phyloP scores from a whole-genome alignment of 2,888 invertebrate species.

The Hypomecis punctinalis region DNA sequence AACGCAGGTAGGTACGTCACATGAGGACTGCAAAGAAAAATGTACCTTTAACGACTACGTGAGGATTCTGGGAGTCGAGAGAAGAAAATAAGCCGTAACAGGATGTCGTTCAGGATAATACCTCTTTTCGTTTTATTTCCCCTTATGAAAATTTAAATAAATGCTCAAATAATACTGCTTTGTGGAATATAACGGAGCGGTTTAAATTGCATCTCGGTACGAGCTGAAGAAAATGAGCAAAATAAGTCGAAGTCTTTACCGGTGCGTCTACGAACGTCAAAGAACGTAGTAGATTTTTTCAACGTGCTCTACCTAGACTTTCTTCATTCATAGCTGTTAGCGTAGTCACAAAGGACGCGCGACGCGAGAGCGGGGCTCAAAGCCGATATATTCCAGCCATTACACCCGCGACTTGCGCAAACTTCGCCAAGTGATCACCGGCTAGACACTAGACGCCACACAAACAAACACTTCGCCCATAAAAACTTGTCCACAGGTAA shows the following conservation, averaged over 20 bases:
- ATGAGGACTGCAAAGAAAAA: slow-evolving; percentile 83
- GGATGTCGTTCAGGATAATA: slow-evolving; percentile 83
- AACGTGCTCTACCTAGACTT: slow-evolving; percentile 49
- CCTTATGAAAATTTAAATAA: slow-evolving; percentile 62
- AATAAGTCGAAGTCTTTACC: slow-evolving; percentile 37
- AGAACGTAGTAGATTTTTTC: slow-evolving; percentile 47
- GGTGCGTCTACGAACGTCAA: slow-evolving; percentile 31
- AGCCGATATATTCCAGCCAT: slow-evolving; percentile 71
- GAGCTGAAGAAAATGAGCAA: slow-evolving; percentile 34
- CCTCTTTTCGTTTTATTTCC: slow-evolving; percentile 75
- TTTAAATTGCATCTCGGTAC: slow-evolving; percentile 33
- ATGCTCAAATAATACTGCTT: slow-evolving; percentile 35
- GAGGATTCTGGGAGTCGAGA: slow-evolving; percentile 78
- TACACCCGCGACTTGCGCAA: slow-evolving; percentile 69
- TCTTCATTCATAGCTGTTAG: slow-evolving; percentile 58
- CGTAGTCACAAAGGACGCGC: slow-evolving; percentile 60
- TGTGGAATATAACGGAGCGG: slow-evolving; percentile 6
- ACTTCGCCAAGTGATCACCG: slow-evolving; percentile 72
- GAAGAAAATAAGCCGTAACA: slow-evolving; percentile 83
- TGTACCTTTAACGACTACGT: slow-evolving; percentile 83
- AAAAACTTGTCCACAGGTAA: slow-evolving; percentile 74
- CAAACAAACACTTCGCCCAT: slow-evolving; percentile 71
- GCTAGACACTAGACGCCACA: slow-evolving; percentile 70
- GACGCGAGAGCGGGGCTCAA: slow-evolving; percentile 57
- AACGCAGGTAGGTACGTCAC: slow-evolving; percentile 71